A percentile compares a stretch with the other conserved stretches of the same genome.
Conservation (phyloP, 2,113 vertebrate species). For the Pelusios castaneus region DNA sequence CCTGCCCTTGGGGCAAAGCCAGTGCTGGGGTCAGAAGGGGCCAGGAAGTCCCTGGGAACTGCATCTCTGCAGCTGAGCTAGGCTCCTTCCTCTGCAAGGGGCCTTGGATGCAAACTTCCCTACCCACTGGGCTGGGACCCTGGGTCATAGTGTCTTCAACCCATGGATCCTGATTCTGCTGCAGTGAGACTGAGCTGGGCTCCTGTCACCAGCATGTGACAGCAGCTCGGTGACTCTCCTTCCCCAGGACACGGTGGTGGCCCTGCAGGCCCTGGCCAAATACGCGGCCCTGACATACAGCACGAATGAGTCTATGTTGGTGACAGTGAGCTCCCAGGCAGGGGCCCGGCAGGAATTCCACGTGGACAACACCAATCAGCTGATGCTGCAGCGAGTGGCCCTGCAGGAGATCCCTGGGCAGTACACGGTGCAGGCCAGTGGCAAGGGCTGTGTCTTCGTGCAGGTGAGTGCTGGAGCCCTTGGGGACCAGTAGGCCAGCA, state of each 20-base stretch:
- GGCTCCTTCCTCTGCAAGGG: not conserved
- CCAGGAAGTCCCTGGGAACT: not conserved
- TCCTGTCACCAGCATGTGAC: not conserved
- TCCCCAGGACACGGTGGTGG: constrained; percentile 75
- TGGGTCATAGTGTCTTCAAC: too few relatives aligned
- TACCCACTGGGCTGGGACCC: not conserved
- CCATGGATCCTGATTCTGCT: too few relatives aligned
- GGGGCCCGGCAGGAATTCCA: constrained; percentile 43
- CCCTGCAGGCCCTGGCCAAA: constrained; percentile 73
- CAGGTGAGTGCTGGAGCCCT: constrained; percentile 52
- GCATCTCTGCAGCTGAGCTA: not conserved
- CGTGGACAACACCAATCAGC: constrained; percentile 74
- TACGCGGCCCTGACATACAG: constrained; percentile 32
- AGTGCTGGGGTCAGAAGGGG: rapidly evolving
- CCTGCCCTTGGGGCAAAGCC: not conserved
- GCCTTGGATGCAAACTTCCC: not conserved
- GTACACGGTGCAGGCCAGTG: constrained; percentile 35
- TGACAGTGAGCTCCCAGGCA: constrained; percentile 31
- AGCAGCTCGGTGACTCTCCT: rapidly evolving
- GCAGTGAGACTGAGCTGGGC: not conserved
- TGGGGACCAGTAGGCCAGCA: not conserved
- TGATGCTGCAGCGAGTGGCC: constrained; percentile 78
- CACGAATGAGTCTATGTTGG: not conserved
- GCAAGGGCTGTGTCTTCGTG: constrained; percentile 64
- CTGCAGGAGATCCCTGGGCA: constrained; percentile 43